These are phyloP conservation scores for Tiliacea aurago DNA, from an alignment of 2,888 invertebrate genomes.

Conservation along the genomic window DNA sequence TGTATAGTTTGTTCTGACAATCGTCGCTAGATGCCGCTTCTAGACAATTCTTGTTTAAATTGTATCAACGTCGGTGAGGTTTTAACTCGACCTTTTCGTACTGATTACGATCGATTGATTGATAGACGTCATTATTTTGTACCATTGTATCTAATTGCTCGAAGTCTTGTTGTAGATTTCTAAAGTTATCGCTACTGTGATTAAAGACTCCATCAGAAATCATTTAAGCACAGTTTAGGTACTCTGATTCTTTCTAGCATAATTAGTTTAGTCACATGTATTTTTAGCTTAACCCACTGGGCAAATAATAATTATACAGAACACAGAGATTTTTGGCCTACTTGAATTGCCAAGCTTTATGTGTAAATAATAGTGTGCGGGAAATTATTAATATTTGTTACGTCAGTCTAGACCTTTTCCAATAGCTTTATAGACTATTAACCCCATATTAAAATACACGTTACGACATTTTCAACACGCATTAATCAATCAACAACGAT, in stretches of 20 bases:
- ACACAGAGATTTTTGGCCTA: too few species aligned
- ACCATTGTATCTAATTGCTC: conserved; percentile 10
- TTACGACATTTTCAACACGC: conserved; percentile 31
- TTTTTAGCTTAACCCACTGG: not conserved
- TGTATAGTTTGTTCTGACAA: not conserved
- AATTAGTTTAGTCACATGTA: not conserved
- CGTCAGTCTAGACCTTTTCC: not conserved
- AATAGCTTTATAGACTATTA: not conserved
- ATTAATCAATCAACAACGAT: conserved; percentile 51
- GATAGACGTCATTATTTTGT: conserved; percentile 7
- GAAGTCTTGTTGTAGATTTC: conserved; percentile 36
- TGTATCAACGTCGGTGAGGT: not conserved
- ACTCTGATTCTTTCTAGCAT: too few species aligned
- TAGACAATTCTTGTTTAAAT: not conserved
- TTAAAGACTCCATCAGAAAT: too few species aligned
- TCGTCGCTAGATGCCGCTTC: not conserved
- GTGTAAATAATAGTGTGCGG: too few species aligned
- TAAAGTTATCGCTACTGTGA: conserved; percentile 12
- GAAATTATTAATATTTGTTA: not conserved
- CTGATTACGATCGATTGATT: conserved; percentile 24
- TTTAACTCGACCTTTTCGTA: not conserved
- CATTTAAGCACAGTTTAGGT: too few species aligned
- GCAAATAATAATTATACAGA: too few species aligned
- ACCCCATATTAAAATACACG: conserved; percentile 26
- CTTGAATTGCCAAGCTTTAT: not conserved